Conservation (phyloP, 23 tunicate genomes). For the Corella eumyota region DNA sequence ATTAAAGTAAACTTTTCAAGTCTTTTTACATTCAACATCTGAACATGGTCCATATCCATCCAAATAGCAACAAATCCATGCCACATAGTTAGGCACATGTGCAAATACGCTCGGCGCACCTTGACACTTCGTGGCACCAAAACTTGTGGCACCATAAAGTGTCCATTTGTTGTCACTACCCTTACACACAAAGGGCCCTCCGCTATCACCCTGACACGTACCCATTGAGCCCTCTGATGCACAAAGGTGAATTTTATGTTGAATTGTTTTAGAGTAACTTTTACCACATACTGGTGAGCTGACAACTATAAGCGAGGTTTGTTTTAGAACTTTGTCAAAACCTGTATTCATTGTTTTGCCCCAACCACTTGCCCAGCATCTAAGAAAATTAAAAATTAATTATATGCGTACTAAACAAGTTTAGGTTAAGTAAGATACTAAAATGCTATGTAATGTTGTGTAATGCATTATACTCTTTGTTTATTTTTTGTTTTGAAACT, state of each 20-base stretch:
- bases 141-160: conserved; percentile 67
- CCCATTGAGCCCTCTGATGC: conserved; percentile 13
- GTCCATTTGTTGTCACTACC: conserved; percentile 61
- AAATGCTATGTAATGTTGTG: no score
- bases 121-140: conserved; percentile 47
- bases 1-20: background rate
- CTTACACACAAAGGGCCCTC: conserved; percentile 73
- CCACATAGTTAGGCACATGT: conserved; percentile 23
- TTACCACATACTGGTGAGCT: conserved; percentile 20
- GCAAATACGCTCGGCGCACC: conserved; percentile 52
- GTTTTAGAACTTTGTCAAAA: conserved; percentile 26
- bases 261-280: conserved; percentile 11
- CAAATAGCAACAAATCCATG: conserved; percentile 51
- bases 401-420: background rate
- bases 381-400: background rate
- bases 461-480: no score
- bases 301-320: conserved; percentile 15
- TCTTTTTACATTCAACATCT: conserved; percentile 4
- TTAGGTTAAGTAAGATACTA: background rate
- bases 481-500: no score
- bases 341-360: conserved; percentile 46
- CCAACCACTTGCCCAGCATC: conserved; percentile 85
- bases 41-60: conserved; percentile 30
- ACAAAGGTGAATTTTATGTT: conserved; percentile 31
- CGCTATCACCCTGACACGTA: conserved; percentile 70